A percentile compares a stretch with the other conserved stretches of the same genome.
phyloP scores from a whole-genome alignment of 1,140 invertebrate genomes.

The Drosophila hydei region DNA sequence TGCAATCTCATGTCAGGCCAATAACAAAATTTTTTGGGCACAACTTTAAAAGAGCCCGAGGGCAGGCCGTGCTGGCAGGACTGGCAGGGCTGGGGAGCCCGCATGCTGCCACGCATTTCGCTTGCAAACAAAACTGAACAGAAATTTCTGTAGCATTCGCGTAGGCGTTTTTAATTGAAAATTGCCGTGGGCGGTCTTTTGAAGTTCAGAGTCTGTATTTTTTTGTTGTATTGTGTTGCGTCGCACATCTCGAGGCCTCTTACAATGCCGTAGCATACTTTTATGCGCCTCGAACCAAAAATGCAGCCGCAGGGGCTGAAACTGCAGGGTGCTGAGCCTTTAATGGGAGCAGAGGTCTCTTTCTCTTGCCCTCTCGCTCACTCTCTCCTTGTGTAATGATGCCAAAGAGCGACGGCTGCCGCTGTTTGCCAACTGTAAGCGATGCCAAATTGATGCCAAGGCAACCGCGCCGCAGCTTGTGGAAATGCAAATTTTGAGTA shows the following conservation, averaged over 20 bases:
- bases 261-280: slow-evolving; percentile 55
- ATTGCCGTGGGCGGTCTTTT: slow-evolving; percentile 74
- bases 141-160: slow-evolving; percentile 31
- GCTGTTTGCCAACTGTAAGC: slow-evolving; percentile 61
- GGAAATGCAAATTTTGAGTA: slow-evolving; percentile 53
- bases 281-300: slow-evolving; percentile 37
- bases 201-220: slow-evolving; percentile 49
- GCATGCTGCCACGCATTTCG: slow-evolving; percentile 29
- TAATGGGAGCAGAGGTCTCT: not conserved
- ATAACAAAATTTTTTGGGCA: slow-evolving; percentile 26
- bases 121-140: not conserved
- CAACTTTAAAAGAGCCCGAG: slow-evolving; percentile 48
- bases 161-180: slow-evolving; percentile 82
- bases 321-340: not conserved
- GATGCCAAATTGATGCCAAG: slow-evolving; percentile 76
- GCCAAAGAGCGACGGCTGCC: slow-evolving; percentile 2
- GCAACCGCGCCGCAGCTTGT: slow-evolving; percentile 49
- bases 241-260: slow-evolving; percentile 1
- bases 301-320: slow-evolving; percentile 32
- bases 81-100: not conserved
- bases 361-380: not conserved
- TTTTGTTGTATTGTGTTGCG: not conserved
- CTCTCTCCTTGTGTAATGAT: slow-evolving; percentile 25
- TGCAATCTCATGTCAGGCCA: slow-evolving; percentile 71
- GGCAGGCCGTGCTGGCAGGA: not conserved